Evolutionary conservation across 2,888 invertebrate genomes (phyloP).

Genomic region (Drosophila paranaensis): DNA sequence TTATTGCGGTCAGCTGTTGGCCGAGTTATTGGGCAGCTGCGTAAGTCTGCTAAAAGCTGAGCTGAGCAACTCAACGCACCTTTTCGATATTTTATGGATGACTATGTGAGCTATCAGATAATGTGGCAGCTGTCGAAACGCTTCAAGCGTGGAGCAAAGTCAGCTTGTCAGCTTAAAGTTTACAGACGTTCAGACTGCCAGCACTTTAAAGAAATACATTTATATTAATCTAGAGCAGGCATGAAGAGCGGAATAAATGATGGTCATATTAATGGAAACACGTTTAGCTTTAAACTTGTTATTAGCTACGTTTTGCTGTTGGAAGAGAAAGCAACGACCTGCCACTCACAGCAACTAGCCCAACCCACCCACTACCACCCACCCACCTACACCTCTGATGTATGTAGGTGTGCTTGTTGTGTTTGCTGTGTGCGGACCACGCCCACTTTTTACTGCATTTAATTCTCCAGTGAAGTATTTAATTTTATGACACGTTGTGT

Average conservation of each 20-base stretch:
- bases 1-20: conserved; percentile 30
- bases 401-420: conserved; percentile 48
- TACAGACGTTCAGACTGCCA: conserved; percentile 47
- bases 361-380: not conserved
- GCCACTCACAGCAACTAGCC: conserved; percentile 41
- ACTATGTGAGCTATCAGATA: conserved; percentile 20
- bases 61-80: conserved; percentile 53
- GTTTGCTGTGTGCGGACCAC: conserved; percentile 44
- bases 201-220: conserved; percentile 39
- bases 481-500: conserved; percentile 80
- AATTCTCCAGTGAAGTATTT: conserved; percentile 82
- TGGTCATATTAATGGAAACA: conserved; percentile 76
- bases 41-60: conserved; percentile 49
- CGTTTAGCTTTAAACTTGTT: conserved; percentile 80
- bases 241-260: conserved; percentile 55
- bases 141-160: conserved; percentile 34
- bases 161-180: conserved; percentile 31
- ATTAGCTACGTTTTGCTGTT: conserved; percentile 71
- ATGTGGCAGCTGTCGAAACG: conserved; percentile 34
- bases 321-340: conserved; percentile 56
- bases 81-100: conserved; percentile 58
- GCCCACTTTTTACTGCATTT: conserved; percentile 78
- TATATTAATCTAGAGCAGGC: conserved; percentile 31
- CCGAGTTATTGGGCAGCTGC: conserved; percentile 25
- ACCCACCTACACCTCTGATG: conserved; percentile 12